Conservation (phyloP, 2,888 invertebrate genomes). For the Suillia variegata region DNA sequence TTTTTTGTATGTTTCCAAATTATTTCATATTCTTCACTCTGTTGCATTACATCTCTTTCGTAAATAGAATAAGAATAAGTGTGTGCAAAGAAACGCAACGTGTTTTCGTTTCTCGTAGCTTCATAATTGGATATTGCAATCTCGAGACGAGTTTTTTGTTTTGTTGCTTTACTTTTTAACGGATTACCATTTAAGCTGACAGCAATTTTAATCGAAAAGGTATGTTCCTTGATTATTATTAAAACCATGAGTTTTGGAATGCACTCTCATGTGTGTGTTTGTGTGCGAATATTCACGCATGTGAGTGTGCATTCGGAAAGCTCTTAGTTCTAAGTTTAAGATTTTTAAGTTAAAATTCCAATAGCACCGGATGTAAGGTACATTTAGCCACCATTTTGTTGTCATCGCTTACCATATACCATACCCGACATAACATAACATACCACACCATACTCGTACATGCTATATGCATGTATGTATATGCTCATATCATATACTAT, state of each 20-base stretch:
- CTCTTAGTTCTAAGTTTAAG: not conserved
- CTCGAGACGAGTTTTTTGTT: too few relatives aligned
- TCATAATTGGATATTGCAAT: too few relatives aligned
- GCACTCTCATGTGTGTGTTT: not conserved
- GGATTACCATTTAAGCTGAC: too few relatives aligned
- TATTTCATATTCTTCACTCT: not conserved
- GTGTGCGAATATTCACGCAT: too few relatives aligned
- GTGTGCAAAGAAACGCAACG: not conserved
- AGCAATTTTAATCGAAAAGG: not conserved
- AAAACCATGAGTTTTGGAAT: not conserved
- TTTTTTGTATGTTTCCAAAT: too few relatives aligned
- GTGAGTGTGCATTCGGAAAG: too few relatives aligned
- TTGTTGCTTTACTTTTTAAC: too few relatives aligned
- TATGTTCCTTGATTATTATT: not conserved
- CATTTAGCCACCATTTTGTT: not conserved
- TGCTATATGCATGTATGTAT: too few relatives aligned
- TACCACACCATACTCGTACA: too few relatives aligned
- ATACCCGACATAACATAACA: not conserved
- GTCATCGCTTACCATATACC: not conserved
- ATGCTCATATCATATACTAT: too few relatives aligned
- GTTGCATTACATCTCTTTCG: constrained; percentile 1
- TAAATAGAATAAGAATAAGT: not conserved
- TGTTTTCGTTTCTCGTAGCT: not conserved
- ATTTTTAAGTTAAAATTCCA: not conserved
- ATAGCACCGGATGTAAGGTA: not conserved